Evolutionary conservation across 2,888 invertebrate species (phyloP), one percentile per base, ranked within the genome.

Genomic region (Drosophila nigritarsus): DNA sequence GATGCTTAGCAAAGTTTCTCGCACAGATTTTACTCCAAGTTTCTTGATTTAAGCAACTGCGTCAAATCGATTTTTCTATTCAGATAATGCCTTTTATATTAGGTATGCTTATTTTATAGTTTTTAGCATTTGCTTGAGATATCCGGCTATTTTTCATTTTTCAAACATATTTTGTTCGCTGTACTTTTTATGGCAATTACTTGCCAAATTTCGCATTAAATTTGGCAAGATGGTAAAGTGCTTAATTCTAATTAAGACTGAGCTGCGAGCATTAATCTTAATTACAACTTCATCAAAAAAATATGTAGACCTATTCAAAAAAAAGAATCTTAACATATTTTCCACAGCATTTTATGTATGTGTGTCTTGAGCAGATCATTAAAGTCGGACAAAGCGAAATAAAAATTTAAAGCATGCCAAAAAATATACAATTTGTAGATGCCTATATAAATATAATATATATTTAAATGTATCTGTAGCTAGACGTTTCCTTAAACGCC

Each of bases 301-400:
- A 40, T 40, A n/a, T 40, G 9, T 9, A 0, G 40, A 40, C n/a
- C 40, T 9, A 40, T 20, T 20, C 11, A 42, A 42, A 20, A 42
- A 40, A 3, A 40, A 11, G 11, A 11, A 9, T 32, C 11, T 32
- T 32, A 32, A n/a, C n/a, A n/a, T 40, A n/a, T n/a, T 40, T 40
- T 40, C n/a, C 40, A n/a, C 20, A 5, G 2, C 2, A 24, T 45
- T 49, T 24, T 8, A 27, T 27, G 34, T 18, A 29, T 27, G 6
- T 29, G 27, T 15, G 3, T 8, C 29, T 18, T 53, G 40, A 30
- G 49, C 56, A 55, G 62, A 63, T 59, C 73, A 53, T 73, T 71
- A 80, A 82, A 76, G 61, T 76, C 56, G 50, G 48, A 72, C 66
- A 66, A 63, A 49, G 60, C 48, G 11, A 67, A 67, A 63, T 42